Evolutionary conservation across 2,113 vertebrate species (phyloP), one percentile per base, ranked within the genome.

Genomic region (Gasterosteus aculeatus): DNA sequence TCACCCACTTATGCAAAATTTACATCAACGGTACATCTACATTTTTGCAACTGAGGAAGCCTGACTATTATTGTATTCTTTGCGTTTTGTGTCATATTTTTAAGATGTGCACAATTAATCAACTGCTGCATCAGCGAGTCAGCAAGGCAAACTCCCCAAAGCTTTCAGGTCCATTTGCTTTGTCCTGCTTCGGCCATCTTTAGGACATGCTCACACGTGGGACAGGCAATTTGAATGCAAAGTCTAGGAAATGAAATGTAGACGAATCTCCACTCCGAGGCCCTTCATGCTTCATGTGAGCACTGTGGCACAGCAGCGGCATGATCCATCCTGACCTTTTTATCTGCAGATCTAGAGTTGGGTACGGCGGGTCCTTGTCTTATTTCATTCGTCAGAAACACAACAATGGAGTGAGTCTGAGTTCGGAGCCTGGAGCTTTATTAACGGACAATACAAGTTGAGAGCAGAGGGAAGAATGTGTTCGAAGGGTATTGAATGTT

Each of bases 311-410:
- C 65, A 84, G 57, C 74, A 77, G 59, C 49, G 22, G 59, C 73
- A 22, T 18, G 16, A 64, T 79, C 39, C 18, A 41, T 46, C 22
- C 47, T 61, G 51, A 74, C 64, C 60, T 31, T 2, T 80, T 79
- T 65, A 58, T 88, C 77, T 78, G 38, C 41, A 19, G 59, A 78
- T 77, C 75, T 56, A 8, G 64, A 77, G 78, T 87, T 81, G 56
- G 29, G 60, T 83, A 83, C 49, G 29, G 19, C n/a, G 41, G 42
- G 67, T 81, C 54, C 29, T 67, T 73, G 70, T 72, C 66, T 71
- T 67, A 57, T 81, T 54, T 77, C 56, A 62, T 63, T 33, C 70
- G 65, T 76, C 64, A 75, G 46, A 72, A 72, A 73, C 54, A 64
- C 12, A 61, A 75, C 39, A 35, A 59, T 62, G 57, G 79, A 57